Evolutionary conservation across 2,888 invertebrate genomes (phyloP).

Genomic region (Conops quadrifasciatus): DNA sequence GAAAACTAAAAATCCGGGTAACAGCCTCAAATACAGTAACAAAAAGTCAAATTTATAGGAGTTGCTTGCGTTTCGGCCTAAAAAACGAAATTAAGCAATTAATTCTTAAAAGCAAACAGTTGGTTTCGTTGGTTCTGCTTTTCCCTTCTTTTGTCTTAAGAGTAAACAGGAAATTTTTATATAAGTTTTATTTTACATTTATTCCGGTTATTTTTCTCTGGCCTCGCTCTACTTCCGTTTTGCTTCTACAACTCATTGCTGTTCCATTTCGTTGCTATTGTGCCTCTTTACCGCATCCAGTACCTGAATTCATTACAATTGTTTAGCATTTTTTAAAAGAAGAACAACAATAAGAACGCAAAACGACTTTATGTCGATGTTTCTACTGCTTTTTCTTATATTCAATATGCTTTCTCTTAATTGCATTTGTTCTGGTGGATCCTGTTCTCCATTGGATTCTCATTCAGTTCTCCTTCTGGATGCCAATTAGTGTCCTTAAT

Average conservation of each 20-base stretch:
- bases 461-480: neutral
- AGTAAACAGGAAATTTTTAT: conserved; percentile 19
- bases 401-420: too few relatives aligned
- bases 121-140: neutral
- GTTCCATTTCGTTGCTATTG: neutral
- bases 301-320: too few relatives aligned
- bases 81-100: conserved; percentile 29
- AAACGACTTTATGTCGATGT: too few relatives aligned
- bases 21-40: too few relatives aligned
- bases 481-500: conserved; percentile 26
- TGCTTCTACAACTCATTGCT: neutral
- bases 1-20: too few relatives aligned
- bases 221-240: conserved; percentile 11
- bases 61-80: neutral
- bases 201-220: neutral
- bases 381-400: too few relatives aligned
- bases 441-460: neutral
- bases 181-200: conserved; percentile 15
- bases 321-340: too few relatives aligned
- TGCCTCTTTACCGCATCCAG: neutral
- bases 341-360: too few relatives aligned
- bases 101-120: conserved; percentile 5
- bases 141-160: neutral
- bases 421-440: neutral
- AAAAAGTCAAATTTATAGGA: too few relatives aligned